Evolutionary conservation across 2,888 invertebrate species (phyloP), one percentile per base, ranked within the genome.

Genomic region (Erebia epiphron): DNA sequence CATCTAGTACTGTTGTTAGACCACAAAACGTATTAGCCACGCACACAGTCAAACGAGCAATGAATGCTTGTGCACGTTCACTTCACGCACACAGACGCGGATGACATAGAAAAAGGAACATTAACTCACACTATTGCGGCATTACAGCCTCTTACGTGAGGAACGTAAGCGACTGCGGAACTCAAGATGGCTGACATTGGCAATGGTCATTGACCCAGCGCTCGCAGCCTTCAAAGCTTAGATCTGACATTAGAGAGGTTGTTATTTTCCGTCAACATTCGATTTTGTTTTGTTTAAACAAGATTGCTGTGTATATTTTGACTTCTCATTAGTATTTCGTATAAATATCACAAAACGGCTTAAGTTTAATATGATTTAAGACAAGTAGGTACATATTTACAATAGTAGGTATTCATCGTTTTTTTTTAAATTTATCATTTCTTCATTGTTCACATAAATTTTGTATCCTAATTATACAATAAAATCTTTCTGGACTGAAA

Each of bases 141-240:
- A 84, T 92, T 92, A 92, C 92, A 91, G 92, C 90, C 88, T 92
- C 92, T 92, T 92, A 92, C 92, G 92, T 92, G 91, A 91, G 86
- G 91, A 88, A 91, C 91, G 91, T 91, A 92, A 92, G 91, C 92
- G 87, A 90, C 85, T 89, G 92, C 92, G 92, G 92, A 92, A 92
- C 91, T 90, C 91, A 92, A 92, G 90, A 92, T 92, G 92, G 92
- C 93, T 93, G 93, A 92, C 93, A 93, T 93, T 93, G 93, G 93
- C 93, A 93, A 91, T 93, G 93, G 91, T 91, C 92, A 79, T 84
- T 87, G 91, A 92, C 85, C 92, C 85, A 78, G 81, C 88, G 86
- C 86, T 87, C 86, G 88, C 88, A 92, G 90, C 93, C 92, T 92
- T 92, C 92, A 88, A 87, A 90, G 91, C 92, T 91, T 91, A 91